phyloP scores from a whole-genome alignment of 2,888 invertebrate genomes.

The Salticus scenicus region DNA sequence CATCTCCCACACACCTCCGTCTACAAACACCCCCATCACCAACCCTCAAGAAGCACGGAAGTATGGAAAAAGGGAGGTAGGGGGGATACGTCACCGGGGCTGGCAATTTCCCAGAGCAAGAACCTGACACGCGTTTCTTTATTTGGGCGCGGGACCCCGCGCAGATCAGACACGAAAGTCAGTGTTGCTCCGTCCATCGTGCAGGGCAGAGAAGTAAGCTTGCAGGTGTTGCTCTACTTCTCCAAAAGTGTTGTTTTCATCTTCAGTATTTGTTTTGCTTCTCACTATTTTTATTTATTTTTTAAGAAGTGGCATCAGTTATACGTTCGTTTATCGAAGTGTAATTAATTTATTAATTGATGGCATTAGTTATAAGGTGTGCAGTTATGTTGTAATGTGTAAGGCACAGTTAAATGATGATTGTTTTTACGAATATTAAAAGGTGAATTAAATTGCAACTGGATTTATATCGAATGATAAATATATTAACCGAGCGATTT shows the following conservation, averaged over 20 bases:
- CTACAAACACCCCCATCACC: neutral
- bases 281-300: slow-evolving; percentile 15
- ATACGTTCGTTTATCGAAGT: too few relatives aligned
- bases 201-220: neutral
- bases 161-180: neutral
- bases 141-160: slow-evolving; percentile 56
- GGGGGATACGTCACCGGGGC: slow-evolving; percentile 31
- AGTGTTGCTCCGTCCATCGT: neutral
- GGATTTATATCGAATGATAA: too few relatives aligned
- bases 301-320: neutral
- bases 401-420: too few relatives aligned
- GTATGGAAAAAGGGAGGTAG: neutral
- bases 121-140: slow-evolving; percentile 67
- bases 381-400: too few relatives aligned
- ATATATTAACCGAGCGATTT: too few relatives aligned
- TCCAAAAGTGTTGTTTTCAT: neutral
- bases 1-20: neutral
- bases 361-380: too few relatives aligned
- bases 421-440: too few relatives aligned
- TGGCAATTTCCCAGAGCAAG: slow-evolving; percentile 59
- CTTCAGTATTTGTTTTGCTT: neutral
- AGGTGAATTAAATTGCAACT: too few relatives aligned
- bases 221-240: neutral
- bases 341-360: too few relatives aligned
- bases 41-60: neutral